A percentile compares a stretch with the other conserved stretches of the same genome.
These are phyloP conservation scores for Procavia capensis DNA, from an alignment of 2,113 vertebrate genomes.

Conservation along the genomic window DNA sequence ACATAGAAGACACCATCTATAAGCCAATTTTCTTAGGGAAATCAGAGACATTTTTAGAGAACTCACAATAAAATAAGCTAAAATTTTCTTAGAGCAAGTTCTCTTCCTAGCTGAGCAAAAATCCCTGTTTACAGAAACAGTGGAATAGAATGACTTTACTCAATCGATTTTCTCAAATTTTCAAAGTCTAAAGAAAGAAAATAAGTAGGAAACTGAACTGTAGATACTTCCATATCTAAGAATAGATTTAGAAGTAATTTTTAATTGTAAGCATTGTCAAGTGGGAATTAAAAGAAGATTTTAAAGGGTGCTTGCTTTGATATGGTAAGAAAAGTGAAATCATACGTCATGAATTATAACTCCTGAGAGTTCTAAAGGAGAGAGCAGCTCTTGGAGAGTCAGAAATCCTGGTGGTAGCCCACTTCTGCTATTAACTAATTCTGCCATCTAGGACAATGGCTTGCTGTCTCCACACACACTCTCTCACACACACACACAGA, in stretches of 20 bases:
- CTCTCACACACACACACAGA: no score
- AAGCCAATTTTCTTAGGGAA: conserved; percentile 21
- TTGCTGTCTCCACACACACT: neutral
- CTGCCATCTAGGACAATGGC: neutral
- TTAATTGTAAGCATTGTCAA: conserved; percentile 22
- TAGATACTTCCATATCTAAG: conserved; percentile 57
- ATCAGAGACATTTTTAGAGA: conserved; percentile 51
- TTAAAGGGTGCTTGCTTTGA: neutral
- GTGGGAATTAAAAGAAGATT: conserved; percentile 24
- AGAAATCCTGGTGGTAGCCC: neutral
- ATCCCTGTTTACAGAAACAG: neutral
- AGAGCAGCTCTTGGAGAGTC: neutral
- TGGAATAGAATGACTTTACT: conserved; percentile 43
- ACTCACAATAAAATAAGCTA: conserved; percentile 31
- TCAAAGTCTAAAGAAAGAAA: conserved; percentile 61
- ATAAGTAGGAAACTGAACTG: conserved; percentile 60
- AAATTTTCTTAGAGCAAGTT: conserved; percentile 44
- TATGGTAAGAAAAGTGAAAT: neutral
- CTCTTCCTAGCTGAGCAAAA: conserved; percentile 53
- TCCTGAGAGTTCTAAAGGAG: neutral
- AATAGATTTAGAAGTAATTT: conserved; percentile 56
- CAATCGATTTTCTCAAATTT: conserved; percentile 56
- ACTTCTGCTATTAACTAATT: neutral
- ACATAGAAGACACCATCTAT: conserved; percentile 36
- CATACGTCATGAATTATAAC: neutral